Percentiles rank a stretch among this genome's conserved stretches.
These are phyloP conservation scores for Centroberyx gerrardi DNA, from an alignment of 2,797 vertebrate genomes.

Conservation along the genomic window DNA sequence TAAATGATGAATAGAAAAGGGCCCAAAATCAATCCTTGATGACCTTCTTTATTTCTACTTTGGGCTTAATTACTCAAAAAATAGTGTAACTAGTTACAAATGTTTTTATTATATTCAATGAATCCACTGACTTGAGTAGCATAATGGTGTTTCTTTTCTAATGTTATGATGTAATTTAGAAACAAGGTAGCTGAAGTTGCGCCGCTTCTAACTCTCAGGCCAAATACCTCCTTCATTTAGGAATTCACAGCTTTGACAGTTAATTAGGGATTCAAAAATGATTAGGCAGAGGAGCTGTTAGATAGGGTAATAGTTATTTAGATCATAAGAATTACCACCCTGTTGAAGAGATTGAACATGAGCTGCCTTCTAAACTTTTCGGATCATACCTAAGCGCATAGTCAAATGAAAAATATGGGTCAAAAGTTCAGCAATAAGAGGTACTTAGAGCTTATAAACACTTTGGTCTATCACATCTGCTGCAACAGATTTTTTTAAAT, in stretches of 20 bases:
- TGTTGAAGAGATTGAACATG: slow-evolving; percentile 13
- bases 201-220: neutral
- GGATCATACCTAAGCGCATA: slow-evolving; percentile 28
- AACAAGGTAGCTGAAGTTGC: neutral
- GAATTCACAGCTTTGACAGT: neutral
- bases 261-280: slow-evolving; percentile 32
- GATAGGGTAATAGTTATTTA: slow-evolving; percentile 30
- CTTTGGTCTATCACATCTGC: slow-evolving; percentile 35
- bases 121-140: too few species aligned
- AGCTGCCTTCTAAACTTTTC: slow-evolving; percentile 31
- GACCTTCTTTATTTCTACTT: too few species aligned
- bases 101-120: too few species aligned
- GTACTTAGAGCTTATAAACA: slow-evolving; percentile 46
- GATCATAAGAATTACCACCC: slow-evolving; percentile 26
- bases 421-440: slow-evolving; percentile 34
- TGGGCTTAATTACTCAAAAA: too few species aligned
- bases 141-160: too few species aligned
- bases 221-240: slow-evolving; percentile 2
- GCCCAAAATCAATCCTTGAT: too few species aligned
- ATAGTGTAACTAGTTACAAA: too few species aligned
- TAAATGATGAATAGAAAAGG: too few species aligned
- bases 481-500: slow-evolving; percentile 26
- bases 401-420: slow-evolving; percentile 48
- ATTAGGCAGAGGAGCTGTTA: slow-evolving; percentile 36
- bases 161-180: too few species aligned